Percentiles rank a stretch among this genome's conserved stretches.
Evolutionary conservation across 2,797 vertebrate genomes (phyloP).

Genomic region (Numenius phaeopus): DNA sequence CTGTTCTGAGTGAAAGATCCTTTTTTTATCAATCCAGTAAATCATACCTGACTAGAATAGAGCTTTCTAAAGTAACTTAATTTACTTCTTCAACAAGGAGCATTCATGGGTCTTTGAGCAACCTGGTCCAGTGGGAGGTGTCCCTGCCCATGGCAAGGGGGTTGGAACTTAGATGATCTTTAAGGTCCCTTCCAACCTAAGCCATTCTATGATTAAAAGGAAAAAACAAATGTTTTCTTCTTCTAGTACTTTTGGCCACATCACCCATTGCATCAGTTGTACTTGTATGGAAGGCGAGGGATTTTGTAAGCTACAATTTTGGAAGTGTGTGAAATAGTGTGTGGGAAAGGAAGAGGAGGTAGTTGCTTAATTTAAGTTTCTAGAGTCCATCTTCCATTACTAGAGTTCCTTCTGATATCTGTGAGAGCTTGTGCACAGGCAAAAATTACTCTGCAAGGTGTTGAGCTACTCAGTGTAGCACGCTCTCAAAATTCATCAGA

Average conservation of each 20-base stretch:
- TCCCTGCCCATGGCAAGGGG: neutral
- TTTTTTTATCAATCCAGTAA: neutral
- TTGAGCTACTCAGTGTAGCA: neutral
- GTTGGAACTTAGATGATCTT: neutral
- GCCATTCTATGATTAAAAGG: neutral
- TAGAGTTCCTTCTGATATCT: neutral
- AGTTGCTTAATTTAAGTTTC: neutral
- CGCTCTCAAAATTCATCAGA: neutral
- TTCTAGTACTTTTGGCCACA: neutral
- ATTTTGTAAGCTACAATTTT: neutral
- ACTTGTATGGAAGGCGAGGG: neutral
- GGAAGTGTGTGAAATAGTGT: neutral
- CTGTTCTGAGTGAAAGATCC: conserved; percentile 17
- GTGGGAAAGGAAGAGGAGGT: neutral
- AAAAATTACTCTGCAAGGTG: neutral
- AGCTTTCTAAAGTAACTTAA: neutral
- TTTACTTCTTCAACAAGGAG: neutral
- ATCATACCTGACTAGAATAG: conserved; percentile 26
- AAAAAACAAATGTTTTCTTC: neutral
- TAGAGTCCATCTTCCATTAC: neutral
- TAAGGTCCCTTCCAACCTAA: neutral
- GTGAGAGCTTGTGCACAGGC: neutral
- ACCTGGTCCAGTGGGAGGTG: neutral
- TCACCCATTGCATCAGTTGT: neutral
- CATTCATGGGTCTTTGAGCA: neutral